A percentile compares a stretch with the other conserved stretches of the same genome.
Conservation (phyloP, 2,113 vertebrate species). For the Erythrocercus mccallii region DNA sequence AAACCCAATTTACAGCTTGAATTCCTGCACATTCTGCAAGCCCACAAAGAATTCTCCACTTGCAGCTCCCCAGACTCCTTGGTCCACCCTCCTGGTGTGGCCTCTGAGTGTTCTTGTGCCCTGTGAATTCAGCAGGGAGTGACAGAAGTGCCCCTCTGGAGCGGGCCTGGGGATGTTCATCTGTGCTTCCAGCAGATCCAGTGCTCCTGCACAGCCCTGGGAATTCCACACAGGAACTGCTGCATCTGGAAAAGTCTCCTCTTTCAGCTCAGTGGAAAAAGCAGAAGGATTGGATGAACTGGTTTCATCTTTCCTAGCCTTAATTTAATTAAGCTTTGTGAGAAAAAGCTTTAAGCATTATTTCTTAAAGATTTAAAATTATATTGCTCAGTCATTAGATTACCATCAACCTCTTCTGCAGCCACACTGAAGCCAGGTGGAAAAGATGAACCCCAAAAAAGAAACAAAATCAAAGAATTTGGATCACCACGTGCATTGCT, state of each 20-base stretch:
- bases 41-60: neutral
- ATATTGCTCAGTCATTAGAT: neutral
- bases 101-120: neutral
- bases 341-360: neutral
- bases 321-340: neutral
- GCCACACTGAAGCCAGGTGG: neutral
- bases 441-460: neutral
- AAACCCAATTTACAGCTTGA: neutral
- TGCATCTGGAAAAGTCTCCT: neutral
- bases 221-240: neutral
- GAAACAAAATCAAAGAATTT: neutral
- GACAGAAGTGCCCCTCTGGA: neutral
- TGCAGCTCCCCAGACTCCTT: neutral
- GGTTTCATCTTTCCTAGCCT: neutral
- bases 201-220: neutral
- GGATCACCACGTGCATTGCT: neutral
- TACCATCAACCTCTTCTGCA: neutral
- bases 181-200: neutral
- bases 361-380: neutral
- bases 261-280: neutral
- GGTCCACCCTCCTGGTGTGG: no score
- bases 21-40: neutral
- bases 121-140: neutral
- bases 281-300: neutral
- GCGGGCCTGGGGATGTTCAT: neutral